Evolutionary conservation across 2,113 vertebrate species (phyloP).

Genomic region (Aspidoscelis tigris): DNA sequence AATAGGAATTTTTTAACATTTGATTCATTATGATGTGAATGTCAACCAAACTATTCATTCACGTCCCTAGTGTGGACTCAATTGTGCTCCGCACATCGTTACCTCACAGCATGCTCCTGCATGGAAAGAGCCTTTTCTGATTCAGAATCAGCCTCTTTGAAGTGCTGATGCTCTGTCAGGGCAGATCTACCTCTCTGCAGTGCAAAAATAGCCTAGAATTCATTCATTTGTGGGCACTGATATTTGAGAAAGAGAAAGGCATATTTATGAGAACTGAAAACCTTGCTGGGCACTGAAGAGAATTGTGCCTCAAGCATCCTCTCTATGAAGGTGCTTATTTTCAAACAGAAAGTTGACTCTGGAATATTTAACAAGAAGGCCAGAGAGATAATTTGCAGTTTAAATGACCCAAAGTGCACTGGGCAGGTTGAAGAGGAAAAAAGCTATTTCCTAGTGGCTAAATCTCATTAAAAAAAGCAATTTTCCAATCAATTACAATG

Average conservation of each 20-base stretch:
- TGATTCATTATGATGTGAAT: too few species aligned
- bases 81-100: too few species aligned
- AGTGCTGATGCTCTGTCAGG: too few species aligned
- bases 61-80: too few species aligned
- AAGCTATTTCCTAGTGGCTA: conserved; percentile 74
- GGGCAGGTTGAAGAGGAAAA: conserved; percentile 56
- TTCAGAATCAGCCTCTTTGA: too few species aligned
- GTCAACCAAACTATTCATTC: too few species aligned
- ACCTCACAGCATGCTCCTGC: too few species aligned
- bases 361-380: conserved; percentile 2
- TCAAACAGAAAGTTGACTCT: neutral
- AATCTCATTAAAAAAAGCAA: conserved; percentile 82
- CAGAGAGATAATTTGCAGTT: conserved; percentile 64
- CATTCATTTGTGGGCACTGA: fast-evolving
- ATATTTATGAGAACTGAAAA: fast-evolving
- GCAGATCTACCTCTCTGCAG: neutral
- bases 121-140: too few species aligned
- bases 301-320: neutral
- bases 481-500: conserved; percentile 81
- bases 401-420: conserved; percentile 66
- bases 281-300: neutral
- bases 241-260: neutral
- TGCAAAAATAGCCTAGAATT: neutral
- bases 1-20: too few species aligned
- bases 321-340: neutral